Base-by-base conservation (phyloP, 2,888 invertebrate species). In the Perithous albicinctus region DNA sequence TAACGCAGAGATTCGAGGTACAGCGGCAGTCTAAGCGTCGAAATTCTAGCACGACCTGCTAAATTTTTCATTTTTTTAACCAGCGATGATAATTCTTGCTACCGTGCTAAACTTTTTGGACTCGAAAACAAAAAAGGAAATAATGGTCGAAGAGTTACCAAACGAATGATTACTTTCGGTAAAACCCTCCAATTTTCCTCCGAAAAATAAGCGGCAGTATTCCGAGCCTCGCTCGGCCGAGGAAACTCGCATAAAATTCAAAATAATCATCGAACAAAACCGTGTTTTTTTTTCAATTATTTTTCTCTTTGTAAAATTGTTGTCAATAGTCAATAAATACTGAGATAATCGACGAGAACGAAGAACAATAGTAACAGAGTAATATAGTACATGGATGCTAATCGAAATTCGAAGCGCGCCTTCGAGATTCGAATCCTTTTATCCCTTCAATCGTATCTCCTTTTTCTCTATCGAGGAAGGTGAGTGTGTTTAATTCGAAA, bases 321-420 rank as follows among this genome's bases (percentile, higher is more conserved):
- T 66, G 46, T 67, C 72, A 63, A 56, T 73, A 54, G 67, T 63
- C 61, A 78, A 78, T 75, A 75, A 82, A 82, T 82, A 82, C 78
- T 78, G 81, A 75, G 64, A 48, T 70, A 70, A 63, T 64, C 64
- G 41, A 70, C 48, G 61, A 64, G 41, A 81, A 82, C 69, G 78
- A 81, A 74, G 69, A 82, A 64, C 41, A 73, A 72, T 77, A 66
- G 26, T 46, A 64, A 46, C 35, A 32, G 59, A 59, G 29, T 32
- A 41, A n/a, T 54, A 69, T 74, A 77, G 67, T 77, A 81, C 77
- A 73, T 67, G 46, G 56, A 72, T 63, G 64, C 72, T 73, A 73
- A 69, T 78, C 73, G 73, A 77, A 51, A n/a, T n/a, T 63, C 29
- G 48, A 48, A 66, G 32, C 12, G 23, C 3, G 18, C 23, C 29